Base-by-base conservation (phyloP, 1,140 invertebrate species). In the Tetragonula clypearis region DNA sequence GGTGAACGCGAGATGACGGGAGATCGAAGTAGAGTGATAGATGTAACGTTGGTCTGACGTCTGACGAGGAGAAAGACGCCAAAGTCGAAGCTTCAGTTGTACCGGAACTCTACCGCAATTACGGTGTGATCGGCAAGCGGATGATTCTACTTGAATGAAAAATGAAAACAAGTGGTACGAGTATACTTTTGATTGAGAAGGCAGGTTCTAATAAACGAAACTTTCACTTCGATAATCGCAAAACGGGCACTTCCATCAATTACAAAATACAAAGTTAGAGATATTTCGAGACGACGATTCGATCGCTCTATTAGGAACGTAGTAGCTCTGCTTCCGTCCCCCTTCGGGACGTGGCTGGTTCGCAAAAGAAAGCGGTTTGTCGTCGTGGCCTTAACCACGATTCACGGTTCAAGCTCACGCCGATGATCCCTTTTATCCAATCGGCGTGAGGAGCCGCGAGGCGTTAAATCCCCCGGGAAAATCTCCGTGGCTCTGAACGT, bases 401-500 rank as follows among this genome's bases (percentile, higher is more conserved):
- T 90, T 80, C 89, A 90, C 88, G 88, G 84, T 90, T 86, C 81
- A 88, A 86, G 81, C 88, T 83, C 83, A 86, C 80, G 86, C 84
- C 82, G 86, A 82, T 90, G 89, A 90, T 90, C 89, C 90, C 85
- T 82, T 90, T 88, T 90, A 91, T 91, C 90, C 89, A 85, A 91
- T 90, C 89, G 35, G 35, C 60, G 72, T 69, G 82, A 88, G 84
- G 78, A 86, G 80, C 84, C 86, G 79, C 91, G 91, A 90, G 91
- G 92, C 92, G 92, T 93, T 92, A 93, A 93, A 93, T 93, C 92
- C 91, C 87, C 75, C 73, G 87, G 85, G 90, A 88, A 83, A 88
- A 87, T 87, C 87, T 72, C 82, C 88, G 83, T 89, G 87, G 84
- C 86, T 49, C 41, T 78, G 86, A 78, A 89, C 80, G 30, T 83